Evolutionary conservation across 64 coral and sea anemone genomes (phyloP), one percentile per base, ranked within the genome.

Genomic region (Dendronephthya gigantea): DNA sequence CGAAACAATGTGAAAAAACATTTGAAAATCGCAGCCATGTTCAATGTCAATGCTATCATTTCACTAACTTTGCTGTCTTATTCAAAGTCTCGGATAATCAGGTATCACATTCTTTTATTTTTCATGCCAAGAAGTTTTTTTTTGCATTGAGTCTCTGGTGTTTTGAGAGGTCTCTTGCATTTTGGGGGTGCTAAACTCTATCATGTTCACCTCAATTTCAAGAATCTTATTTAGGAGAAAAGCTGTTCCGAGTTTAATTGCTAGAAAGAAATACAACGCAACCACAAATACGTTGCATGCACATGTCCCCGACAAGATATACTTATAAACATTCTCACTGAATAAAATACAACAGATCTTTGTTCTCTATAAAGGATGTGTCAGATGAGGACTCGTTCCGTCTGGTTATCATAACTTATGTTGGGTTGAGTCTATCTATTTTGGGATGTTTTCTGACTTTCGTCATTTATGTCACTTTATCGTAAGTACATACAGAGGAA

Each of bases 41-140:
- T 2, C 3, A 37, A 76, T 76, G 69, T 34, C 7, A 2, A 34
- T 76, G 69, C 34, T 76, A 31, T 27, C 69, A 76, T 76, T 37
- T 76, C n/a, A 76, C 69, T 33, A 76, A 37, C 69, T 76, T 76
- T 34, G 69, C 69, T 34, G 69, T 75, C 12, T 75, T 75, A 28
- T 75, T 75, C n/a, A 27, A 75, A 75, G n/a, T 75, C 29, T 22
- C 69, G 4, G 35, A 33, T 33, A 16, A 75, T 56, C 51, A 56
- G 51, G 51, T 56, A 56, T 17, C 23, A 56, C 3, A 56, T 15
- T 8, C 19, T 19, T n/a, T 2, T 56, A 19, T 56, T 56, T n/a
- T 14, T 56, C 11, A 45, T 6, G 4, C 11, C 41, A 45, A 4
- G 4, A 45, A 45, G n/a, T n/a, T n/a, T n/a, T n/a, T n/a, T n/a